Conservation (phyloP, 2,797 vertebrate species). For the Phalloptychus januarius region DNA sequence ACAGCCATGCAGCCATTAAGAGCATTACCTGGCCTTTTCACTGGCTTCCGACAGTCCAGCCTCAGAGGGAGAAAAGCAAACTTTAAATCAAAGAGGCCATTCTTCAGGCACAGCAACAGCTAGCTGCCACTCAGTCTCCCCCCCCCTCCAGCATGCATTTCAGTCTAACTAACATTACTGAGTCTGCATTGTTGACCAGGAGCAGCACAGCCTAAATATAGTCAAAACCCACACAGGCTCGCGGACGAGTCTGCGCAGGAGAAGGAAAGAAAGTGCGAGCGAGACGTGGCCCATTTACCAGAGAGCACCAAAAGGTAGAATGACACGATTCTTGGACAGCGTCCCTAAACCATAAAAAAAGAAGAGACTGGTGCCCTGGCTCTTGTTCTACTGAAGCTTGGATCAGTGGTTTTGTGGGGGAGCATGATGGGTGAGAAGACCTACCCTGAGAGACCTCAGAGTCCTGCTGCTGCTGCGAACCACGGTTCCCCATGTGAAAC, state of each 20-base stretch:
- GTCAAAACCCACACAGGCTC: slow-evolving; percentile 77
- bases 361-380: slow-evolving; percentile 37
- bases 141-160: slow-evolving; percentile 57
- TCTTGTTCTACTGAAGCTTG: slow-evolving; percentile 23
- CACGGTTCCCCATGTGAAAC: slow-evolving; percentile 77
- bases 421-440: slow-evolving; percentile 33
- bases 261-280: slow-evolving; percentile 48
- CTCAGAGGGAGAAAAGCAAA: slow-evolving; percentile 20
- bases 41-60: slow-evolving; percentile 40
- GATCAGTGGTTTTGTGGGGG: background rate
- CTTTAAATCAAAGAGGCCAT: slow-evolving; percentile 52
- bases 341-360: slow-evolving; percentile 27
- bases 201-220: slow-evolving; percentile 90
- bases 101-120: slow-evolving; percentile 39
- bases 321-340: slow-evolving; percentile 51
- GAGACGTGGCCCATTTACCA: slow-evolving; percentile 30
- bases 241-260: slow-evolving; percentile 46
- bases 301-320: slow-evolving; percentile 38
- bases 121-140: slow-evolving; percentile 40
- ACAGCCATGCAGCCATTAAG: slow-evolving; percentile 24
- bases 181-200: slow-evolving; percentile 80
- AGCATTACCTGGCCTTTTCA: slow-evolving; percentile 55
- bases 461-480: slow-evolving; percentile 70
- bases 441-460: slow-evolving; percentile 78
- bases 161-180: slow-evolving; percentile 82